Conservation (phyloP, 2,797 vertebrate species). For the Sardinella longiceps region DNA sequence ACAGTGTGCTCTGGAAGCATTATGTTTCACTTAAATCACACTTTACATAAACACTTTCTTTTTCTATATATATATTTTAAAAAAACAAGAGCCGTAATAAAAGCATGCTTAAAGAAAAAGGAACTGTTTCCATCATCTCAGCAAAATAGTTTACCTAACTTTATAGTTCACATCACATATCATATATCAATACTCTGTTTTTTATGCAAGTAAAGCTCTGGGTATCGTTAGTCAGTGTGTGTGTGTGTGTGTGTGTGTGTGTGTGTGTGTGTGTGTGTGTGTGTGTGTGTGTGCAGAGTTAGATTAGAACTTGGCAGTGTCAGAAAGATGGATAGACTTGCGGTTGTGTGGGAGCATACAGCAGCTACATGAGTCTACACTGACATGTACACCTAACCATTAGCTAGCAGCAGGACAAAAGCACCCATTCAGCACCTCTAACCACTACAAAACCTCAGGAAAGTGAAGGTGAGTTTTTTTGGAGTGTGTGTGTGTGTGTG, state of each 20-base stretch:
- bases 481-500: slow-evolving; percentile 14
- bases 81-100: background rate
- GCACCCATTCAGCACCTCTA: background rate
- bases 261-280: too few relatives aligned
- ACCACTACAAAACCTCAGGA: background rate
- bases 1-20: background rate
- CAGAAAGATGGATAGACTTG: background rate
- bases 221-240: too few relatives aligned
- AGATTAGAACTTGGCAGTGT: background rate
- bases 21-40: background rate
- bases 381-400: background rate
- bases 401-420: background rate
- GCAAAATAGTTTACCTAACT: background rate
- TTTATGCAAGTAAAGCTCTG: background rate
- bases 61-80: too few relatives aligned
- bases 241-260: too few relatives aligned
- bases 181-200: background rate
- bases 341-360: background rate
- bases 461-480: background rate
- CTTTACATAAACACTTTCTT: background rate
- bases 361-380: background rate
- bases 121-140: background rate
- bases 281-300: background rate
- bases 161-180: background rate
- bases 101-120: background rate